Evolutionary conservation across 2,113 vertebrate genomes (phyloP), one percentile per base, ranked within the genome.

Genomic region (Phalacrocorax aristotelis): DNA sequence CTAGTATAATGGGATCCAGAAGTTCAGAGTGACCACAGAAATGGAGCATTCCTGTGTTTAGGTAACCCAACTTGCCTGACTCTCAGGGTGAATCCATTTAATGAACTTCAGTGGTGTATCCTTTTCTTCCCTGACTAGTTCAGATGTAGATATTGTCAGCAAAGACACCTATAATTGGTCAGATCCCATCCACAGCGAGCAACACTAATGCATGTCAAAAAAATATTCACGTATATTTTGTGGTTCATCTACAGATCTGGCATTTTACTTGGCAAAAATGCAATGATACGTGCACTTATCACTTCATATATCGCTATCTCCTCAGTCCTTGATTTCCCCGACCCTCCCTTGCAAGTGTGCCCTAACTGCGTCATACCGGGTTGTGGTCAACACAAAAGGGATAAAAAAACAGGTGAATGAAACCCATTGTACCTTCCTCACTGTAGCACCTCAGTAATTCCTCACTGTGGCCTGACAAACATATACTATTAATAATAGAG

Each of bases 161-260:
- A 71, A 7, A 84, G 65, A 51, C 48, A 76, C 7, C 66, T 27
- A 1, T 11, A 87, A 57, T 15, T 34, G 26, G 26, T 23, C 77
- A 91, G 58, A 61, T 49, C 20, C 32, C 40, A 83, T 11, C 13
- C 22, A 51, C 36, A 54, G 54, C 9, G 72, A 93, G 51, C 7
- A 2, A 87, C 10, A 23, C 11, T 29, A 60, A 36, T 0, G 0
- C 32, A 29, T 11, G 9, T 13, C 15, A 60, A 74, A 93, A 44
- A 68, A 55, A 30, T 7, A 64, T 19, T 51, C 9, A 61, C 1
- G 1, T 26, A 11, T 40, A 7, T 74, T 90, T 77, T 71, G 46
- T 44, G n/a, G 32, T 42, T 83, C 23, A 23, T n/a, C 20, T 55
- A 52, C 15, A 80, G 46, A 92, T 36, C 21, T 54, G 46, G 7